These are phyloP conservation scores for Liodrosophila aerea DNA, from an alignment of 2,888 invertebrate genomes.

Conservation along the genomic window DNA sequence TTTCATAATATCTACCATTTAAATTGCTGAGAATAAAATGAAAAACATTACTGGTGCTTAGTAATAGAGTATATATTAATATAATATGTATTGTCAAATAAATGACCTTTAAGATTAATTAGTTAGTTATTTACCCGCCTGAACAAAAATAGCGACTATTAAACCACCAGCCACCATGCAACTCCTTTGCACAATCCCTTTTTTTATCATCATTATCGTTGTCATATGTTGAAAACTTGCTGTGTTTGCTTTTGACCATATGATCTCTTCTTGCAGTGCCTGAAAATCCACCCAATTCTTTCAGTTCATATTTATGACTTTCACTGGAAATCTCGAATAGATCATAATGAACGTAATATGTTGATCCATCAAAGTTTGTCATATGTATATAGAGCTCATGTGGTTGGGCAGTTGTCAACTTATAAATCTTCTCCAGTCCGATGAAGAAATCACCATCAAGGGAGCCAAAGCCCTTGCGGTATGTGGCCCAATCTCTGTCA, in stretches of 20 bases:
- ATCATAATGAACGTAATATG: background rate
- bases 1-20: no score
- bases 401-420: background rate
- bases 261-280: no score
- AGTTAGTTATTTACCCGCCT: background rate
- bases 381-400: background rate
- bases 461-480: background rate
- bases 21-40: no score
- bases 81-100: background rate
- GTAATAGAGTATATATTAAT: no score
- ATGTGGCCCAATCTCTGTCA: background rate
- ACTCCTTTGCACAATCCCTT: background rate
- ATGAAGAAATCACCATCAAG: background rate
- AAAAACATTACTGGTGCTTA: no score
- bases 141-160: no score
- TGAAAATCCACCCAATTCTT: background rate
- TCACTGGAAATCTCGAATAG: background rate
- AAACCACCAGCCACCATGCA: background rate
- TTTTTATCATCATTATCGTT: background rate
- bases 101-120: background rate
- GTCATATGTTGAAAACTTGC: no score
- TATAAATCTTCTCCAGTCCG: slow-evolving; percentile 2
- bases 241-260: no score
- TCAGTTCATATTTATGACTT: background rate
- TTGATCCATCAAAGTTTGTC: background rate